Base-by-base conservation (phyloP, 2,888 invertebrate genomes). In the Nebria brevicollis region DNA sequence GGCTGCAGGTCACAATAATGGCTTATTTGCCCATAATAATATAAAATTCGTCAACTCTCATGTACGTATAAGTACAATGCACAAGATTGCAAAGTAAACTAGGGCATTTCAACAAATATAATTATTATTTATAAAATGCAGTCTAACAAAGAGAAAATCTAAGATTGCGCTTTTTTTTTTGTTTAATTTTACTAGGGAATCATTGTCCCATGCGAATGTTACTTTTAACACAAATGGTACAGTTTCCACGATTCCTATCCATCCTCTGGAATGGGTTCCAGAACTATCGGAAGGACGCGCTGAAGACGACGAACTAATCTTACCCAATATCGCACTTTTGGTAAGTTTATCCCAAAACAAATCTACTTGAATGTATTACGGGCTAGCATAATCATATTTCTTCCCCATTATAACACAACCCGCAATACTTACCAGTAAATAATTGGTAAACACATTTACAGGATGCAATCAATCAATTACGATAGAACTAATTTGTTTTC, bases 311-410 rank as follows among this genome's bases (percentile, higher is more conserved):
- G 88, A 93, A 0, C 89, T 97, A 5, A 91, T 93, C 74, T 91
- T 97, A 85, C 94, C 96, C 0, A 95, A 97, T 86, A 95, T 97
- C 82, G 97, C 97, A 2, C 90, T 97, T 85, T 86, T 97, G 93
- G 97, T 97, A 87, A 94, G 95, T 91, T 10, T 34, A 34, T 34
- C 5, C 34, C 34, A 15, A 15, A 73, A 54, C 4, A 54, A 11
- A 54, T 34, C 34, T 34, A 34, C 34, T 34, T 1, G 2, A 34
- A 5, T 34, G 34, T 34, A 34, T 34, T 34, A 34, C 34, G 5
- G 34, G 34, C 34, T 2, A 4, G 34, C 5, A 5, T 34, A 34
- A 34, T 34, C 1, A 34, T 5, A 34, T 34, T 34, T 34, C 5
- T 34, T 5, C 34, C 5, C 34, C 1, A 34, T 4, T 34, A 1